Conservation (phyloP, 2,113 vertebrate genomes). For the Dasyurus viverrinus region DNA sequence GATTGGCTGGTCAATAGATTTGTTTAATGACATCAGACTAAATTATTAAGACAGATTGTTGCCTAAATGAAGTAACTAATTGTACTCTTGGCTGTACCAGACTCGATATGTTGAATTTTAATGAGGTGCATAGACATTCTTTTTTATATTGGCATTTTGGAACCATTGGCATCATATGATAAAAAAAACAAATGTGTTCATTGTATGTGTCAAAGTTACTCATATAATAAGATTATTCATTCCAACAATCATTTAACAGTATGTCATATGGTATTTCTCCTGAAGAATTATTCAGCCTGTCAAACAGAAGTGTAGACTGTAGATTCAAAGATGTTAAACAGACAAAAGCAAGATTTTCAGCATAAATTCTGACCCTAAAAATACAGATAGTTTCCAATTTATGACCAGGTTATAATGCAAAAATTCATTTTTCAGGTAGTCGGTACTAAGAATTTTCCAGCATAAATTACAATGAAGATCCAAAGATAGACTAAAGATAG, state of each 20-base stretch:
- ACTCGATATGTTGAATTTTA: conserved; percentile 44
- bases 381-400: neutral
- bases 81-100: conserved; percentile 6
- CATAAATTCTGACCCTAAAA: neutral
- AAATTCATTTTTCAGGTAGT: neutral
- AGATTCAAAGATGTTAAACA: neutral
- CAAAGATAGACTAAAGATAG: neutral
- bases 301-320: neutral
- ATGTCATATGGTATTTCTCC: conserved; percentile 42
- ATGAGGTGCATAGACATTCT: conserved; percentile 11
- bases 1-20: neutral
- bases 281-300: neutral
- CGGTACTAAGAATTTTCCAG: neutral
- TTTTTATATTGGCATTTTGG: conserved; percentile 6
- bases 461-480: neutral
- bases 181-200: conserved; percentile 59
- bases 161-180: conserved; percentile 52
- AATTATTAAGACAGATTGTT: neutral
- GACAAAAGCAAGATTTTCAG: neutral
- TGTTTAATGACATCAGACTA: neutral
- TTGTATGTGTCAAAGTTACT: conserved; percentile 16
- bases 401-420: neutral
- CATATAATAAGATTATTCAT: conserved; percentile 59
- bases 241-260: conserved; percentile 59
- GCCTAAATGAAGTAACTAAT: conserved; percentile 8